Evolutionary conservation across 2,113 vertebrate species (phyloP).

Genomic region (Hydrolagus affinis): DNA sequence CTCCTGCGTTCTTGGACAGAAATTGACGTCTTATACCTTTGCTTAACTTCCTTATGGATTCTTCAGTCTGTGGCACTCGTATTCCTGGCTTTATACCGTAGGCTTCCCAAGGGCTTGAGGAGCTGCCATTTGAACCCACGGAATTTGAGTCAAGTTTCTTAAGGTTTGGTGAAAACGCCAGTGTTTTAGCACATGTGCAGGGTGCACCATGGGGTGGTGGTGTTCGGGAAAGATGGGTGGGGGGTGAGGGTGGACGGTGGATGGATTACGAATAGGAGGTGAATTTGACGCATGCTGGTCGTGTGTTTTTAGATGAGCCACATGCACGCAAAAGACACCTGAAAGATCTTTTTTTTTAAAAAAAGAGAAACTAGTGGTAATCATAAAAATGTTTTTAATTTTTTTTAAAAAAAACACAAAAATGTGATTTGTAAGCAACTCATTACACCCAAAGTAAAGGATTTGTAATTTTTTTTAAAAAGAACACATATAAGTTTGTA

Average conservation of each 20-base stretch:
- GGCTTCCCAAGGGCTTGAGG: not conserved
- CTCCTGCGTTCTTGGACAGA: no score
- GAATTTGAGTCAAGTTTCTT: not conserved
- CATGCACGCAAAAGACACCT: not conserved
- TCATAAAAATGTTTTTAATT: constrained; percentile 11
- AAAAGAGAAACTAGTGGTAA: not conserved
- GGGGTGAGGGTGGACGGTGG: not conserved
- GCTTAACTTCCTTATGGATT: no score
- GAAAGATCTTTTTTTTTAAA: not conserved
- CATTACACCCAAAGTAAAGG: not conserved
- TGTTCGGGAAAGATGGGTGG: no score
- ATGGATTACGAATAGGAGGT: not conserved
- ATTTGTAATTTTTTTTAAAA: not conserved
- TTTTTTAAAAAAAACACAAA: not conserved
- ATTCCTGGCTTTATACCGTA: no score
- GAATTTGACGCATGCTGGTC: constrained; percentile 7
- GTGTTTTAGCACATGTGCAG: not conserved
- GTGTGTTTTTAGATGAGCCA: constrained; percentile 8
- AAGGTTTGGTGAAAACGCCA: no score
- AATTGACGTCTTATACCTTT: no score
- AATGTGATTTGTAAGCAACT: not conserved
- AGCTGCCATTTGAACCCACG: not conserved
- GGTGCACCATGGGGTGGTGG: no score
- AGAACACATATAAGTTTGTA: not conserved
- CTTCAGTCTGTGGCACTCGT: no score